These are phyloP conservation scores for Hippocampus zosterae DNA, from an alignment of 2,113 vertebrate species.

Conservation along the genomic window DNA sequence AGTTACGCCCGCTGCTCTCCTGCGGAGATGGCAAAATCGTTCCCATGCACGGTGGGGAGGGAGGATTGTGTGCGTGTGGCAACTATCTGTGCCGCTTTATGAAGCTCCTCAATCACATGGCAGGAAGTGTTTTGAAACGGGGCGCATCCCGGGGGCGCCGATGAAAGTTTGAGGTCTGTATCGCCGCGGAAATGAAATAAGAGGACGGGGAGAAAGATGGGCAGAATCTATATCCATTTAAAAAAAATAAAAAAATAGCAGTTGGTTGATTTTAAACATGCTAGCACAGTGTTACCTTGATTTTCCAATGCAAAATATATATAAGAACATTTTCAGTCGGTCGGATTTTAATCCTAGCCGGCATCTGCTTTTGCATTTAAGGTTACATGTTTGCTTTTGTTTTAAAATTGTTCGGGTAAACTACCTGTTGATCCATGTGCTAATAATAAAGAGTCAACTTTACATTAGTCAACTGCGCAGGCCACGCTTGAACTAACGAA, in stretches of 20 bases:
- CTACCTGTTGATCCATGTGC: too few relatives aligned
- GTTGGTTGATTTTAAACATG: background rate
- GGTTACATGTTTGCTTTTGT: too few relatives aligned
- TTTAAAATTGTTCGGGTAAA: too few relatives aligned
- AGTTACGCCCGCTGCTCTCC: slow-evolving; percentile 51
- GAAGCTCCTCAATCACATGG: slow-evolving; percentile 59
- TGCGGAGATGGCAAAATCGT: background rate
- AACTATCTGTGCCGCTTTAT: slow-evolving; percentile 54
- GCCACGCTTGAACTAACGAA: too few relatives aligned
- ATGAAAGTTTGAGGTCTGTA: slow-evolving; percentile 45
- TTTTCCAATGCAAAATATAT: background rate
- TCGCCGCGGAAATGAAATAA: slow-evolving; percentile 44
- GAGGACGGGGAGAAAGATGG: slow-evolving; percentile 12
- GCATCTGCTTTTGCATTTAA: too few relatives aligned
- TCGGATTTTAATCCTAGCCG: background rate
- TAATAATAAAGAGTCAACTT: too few relatives aligned
- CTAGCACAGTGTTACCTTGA: too few relatives aligned
- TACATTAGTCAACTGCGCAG: too few relatives aligned
- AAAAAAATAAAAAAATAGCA: background rate
- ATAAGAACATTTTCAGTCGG: background rate
- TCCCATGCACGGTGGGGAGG: background rate
- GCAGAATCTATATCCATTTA: background rate
- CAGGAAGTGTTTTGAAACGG: slow-evolving; percentile 37
- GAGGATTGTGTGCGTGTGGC: slow-evolving; percentile 32
- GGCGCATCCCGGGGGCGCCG: slow-evolving; percentile 36